These are phyloP conservation scores for Acanthosepion lycidas DNA, from an alignment of 2,888 invertebrate genomes.

Conservation along the genomic window DNA sequence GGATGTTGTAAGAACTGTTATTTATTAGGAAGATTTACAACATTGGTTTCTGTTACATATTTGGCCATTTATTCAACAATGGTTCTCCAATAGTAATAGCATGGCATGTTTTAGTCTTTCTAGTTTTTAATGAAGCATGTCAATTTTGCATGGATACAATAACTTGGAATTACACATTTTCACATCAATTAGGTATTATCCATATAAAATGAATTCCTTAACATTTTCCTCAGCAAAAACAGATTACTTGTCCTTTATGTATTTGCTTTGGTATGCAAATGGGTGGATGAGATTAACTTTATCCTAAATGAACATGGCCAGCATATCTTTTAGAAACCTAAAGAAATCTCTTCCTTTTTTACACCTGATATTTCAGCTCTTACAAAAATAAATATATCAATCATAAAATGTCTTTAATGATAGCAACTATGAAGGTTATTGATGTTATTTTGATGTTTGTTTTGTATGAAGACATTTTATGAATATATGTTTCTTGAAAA, in stretches of 20 bases:
- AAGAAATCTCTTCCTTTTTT: not conserved
- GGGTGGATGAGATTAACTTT: not conserved
- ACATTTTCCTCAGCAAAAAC: not conserved
- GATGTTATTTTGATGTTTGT: not conserved
- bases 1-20: conserved; percentile 33
- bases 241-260: not conserved
- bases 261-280: not conserved
- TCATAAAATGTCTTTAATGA: not conserved
- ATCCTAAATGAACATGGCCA: not conserved
- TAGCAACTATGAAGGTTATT: not conserved
- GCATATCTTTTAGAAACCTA: not conserved
- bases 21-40: conserved; percentile 21
- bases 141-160: not conserved
- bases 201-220: not conserved
- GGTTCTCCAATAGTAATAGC: conserved; percentile 21
- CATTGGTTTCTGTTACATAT: conserved; percentile 21
- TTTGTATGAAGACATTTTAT: not conserved
- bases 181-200: not conserved
- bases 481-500: not conserved
- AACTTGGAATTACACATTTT: conserved; percentile 33
- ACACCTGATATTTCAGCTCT: not conserved
- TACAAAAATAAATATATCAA: not conserved
- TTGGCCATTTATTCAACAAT: conserved; percentile 17
- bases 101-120: conserved; percentile 33
- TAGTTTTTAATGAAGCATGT: conserved; percentile 33